phyloP scores from a whole-genome alignment of 2,113 vertebrate genomes.

The Tragelaphus imberbis region DNA sequence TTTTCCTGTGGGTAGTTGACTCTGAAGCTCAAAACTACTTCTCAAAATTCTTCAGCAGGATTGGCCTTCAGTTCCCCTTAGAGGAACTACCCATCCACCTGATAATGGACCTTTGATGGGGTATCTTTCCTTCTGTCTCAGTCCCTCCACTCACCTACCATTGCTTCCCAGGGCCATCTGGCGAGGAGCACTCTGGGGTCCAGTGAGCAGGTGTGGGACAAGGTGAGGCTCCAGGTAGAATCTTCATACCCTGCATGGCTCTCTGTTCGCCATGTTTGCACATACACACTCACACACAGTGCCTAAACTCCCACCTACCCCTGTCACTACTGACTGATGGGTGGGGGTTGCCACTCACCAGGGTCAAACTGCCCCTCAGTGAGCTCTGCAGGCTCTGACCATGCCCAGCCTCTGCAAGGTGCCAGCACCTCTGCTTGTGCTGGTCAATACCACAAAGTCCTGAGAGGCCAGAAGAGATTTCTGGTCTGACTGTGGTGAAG shows the following conservation, averaged over 20 bases:
- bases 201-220: constrained; percentile 86
- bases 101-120: background rate
- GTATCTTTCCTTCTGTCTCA: background rate
- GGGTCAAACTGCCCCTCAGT: background rate
- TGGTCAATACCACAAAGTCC: background rate
- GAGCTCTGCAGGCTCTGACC: fast-evolving
- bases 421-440: background rate
- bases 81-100: background rate
- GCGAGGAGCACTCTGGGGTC: constrained; percentile 83
- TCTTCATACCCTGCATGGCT: background rate
- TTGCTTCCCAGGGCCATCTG: background rate
- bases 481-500: background rate
- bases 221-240: constrained; percentile 69
- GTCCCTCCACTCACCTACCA: background rate
- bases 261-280: background rate
- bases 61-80: background rate
- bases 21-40: background rate
- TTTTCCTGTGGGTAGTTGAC: background rate
- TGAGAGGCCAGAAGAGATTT: background rate
- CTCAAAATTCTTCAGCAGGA: background rate
- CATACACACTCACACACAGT: background rate
- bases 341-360: background rate
- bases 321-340: background rate
- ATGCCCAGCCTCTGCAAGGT: background rate
- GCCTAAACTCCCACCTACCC: background rate